phyloP scores from a whole-genome alignment of 1,140 invertebrate species.

The Leptonema lineaticorne region DNA sequence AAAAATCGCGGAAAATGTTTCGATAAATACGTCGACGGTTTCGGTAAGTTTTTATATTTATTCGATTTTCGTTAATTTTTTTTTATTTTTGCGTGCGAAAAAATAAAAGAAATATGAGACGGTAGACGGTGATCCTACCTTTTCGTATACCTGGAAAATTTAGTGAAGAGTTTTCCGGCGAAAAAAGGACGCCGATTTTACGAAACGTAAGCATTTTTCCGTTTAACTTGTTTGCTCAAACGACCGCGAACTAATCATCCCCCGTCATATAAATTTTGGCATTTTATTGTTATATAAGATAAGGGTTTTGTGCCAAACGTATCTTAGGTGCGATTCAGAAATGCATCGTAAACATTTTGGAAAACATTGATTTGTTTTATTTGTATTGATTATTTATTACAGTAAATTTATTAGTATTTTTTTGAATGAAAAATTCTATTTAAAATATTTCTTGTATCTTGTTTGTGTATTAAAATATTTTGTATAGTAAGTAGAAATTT shows the following conservation, averaged over 20 bases:
- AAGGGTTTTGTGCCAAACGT: neutral
- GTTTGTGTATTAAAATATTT: no score
- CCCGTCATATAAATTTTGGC: conserved; percentile 39
- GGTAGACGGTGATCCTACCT: no score
- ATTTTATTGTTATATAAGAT: conserved; percentile 38
- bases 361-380: neutral
- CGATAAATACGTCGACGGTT: neutral
- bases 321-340: neutral
- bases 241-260: conserved; percentile 40
- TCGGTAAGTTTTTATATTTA: no score
- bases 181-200: neutral
- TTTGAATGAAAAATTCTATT: neutral
- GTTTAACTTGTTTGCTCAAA: conserved; percentile 36
- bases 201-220: conserved; percentile 39
- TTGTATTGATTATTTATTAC: no score
- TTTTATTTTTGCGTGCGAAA: neutral
- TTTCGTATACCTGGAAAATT: conserved; percentile 16
- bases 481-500: no score
- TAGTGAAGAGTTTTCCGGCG: conserved; percentile 1
- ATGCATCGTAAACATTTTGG: neutral
- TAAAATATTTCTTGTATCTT: no score
- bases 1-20: no score
- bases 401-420: neutral
- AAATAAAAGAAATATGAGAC: no score
- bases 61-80: no score